Evolutionary conservation across 2,888 invertebrate genomes (phyloP).

Genomic region (Cosmia pyralina): DNA sequence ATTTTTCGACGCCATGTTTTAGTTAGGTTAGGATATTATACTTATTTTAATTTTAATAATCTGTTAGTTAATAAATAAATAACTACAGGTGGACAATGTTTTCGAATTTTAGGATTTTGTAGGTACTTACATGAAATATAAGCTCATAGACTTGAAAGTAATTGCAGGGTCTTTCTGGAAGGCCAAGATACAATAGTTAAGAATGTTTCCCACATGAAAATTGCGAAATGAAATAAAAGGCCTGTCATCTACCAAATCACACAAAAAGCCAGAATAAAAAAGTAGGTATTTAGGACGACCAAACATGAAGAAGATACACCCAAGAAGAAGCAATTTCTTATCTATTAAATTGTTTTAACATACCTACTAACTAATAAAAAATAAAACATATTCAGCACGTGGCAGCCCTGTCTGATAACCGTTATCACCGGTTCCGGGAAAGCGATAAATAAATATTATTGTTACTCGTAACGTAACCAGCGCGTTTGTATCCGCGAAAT

Average conservation of each 20-base stretch:
- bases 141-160: not conserved
- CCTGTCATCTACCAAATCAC: not conserved
- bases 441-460: conserved; percentile 69
- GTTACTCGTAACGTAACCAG: conserved; percentile 46
- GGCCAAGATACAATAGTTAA: no score
- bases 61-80: no score
- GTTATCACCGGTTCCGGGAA: conserved; percentile 74
- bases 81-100: not conserved
- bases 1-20: no score
- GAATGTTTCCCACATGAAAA: no score
- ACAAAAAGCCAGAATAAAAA: not conserved
- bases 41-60: no score
- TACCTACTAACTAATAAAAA: conserved; percentile 18
- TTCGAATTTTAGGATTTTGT: not conserved
- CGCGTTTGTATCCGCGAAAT: conserved; percentile 41
- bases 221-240: no score
- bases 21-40: no score
- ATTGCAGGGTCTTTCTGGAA: no score
- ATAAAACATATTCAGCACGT: conserved; percentile 19
- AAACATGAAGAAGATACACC: conserved; percentile 4
- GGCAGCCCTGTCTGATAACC: conserved; percentile 67
- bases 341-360: conserved; percentile 16
- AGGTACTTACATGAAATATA: not conserved
- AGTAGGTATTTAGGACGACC: not conserved
- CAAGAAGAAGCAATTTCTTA: conserved; percentile 10